Evolutionary conservation across 2,797 vertebrate species (phyloP), one percentile per base, ranked within the genome.

Genomic region (Eurystomus glaucurus): DNA sequence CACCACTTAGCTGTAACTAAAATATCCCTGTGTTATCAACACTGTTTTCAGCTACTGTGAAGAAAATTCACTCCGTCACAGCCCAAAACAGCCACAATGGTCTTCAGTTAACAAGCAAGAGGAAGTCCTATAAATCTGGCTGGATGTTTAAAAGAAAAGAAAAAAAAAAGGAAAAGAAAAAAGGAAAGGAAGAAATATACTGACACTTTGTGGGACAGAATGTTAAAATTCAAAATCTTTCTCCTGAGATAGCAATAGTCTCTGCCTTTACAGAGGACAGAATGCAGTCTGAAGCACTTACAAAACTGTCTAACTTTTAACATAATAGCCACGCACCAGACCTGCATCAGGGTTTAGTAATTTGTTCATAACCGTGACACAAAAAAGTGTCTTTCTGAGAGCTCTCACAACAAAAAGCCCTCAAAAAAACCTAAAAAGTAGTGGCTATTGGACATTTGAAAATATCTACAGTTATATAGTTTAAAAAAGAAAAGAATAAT

Each of bases 121-220:
- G 26, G 17, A 66, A 62, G 51, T 57, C 31, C 23, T 48, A 51
- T 17, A 76, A 71, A 65, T 54, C 51, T 76, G 39, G 0, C 22
- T 37, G 35, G 21, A 82, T 37, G 37, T 37, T 37, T 37, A 37
- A 92, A 55, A 62, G 3, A 9, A 33, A 62, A 31, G 11, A 23
- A 31, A 14, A 14, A 16, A 62, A 25, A 28, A 45, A 39, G 0
- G 4, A 1, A 25, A 16, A 21, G 23, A 10, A 31, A 17, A 17
- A 29, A 31, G 35, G 0, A 5, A 2, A 6, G 21, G 2, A 43
- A 61, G 5, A 0, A 69, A 11, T n/a, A 46, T 57, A 26, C 28
- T 51, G 22, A 61, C 60, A 9, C 11, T 79, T 55, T 75, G 14
- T 69, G 28, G 33, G 18, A 61, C 16, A 61, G 4, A 68, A 76